Percentiles rank a stretch among this genome's conserved stretches.
phyloP scores from a whole-genome alignment of 2,888 invertebrate species.

The Aleiodes testaceus region DNA sequence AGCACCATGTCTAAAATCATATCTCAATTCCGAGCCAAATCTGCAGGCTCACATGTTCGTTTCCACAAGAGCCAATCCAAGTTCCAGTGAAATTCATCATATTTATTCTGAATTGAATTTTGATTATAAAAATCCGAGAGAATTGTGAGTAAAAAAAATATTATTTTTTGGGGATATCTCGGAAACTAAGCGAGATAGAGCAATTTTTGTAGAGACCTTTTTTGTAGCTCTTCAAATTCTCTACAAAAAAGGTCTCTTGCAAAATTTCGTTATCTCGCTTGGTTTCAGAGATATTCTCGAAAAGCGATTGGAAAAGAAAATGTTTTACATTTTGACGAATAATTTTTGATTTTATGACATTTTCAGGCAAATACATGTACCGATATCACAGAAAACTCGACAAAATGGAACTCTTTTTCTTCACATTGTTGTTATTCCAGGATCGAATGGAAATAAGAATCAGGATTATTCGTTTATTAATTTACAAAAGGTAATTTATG shows the following conservation, averaged over 20 bases:
- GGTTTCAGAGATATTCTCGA: no score
- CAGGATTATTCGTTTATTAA: constrained; percentile 76
- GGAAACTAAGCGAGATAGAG: no score
- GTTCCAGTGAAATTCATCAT: constrained; percentile 76
- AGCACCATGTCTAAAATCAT: constrained; percentile 81
- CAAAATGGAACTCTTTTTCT: constrained; percentile 90
- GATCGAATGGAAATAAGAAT: constrained; percentile 70
- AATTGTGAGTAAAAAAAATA: constrained; percentile 71
- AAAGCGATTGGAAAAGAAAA: no score
- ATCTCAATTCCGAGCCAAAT: constrained; percentile 79
- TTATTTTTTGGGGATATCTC: constrained; percentile 51
- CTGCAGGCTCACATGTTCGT: constrained; percentile 82
- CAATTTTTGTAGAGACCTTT: no score
- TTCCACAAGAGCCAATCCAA: constrained; percentile 78
- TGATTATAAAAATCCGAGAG: constrained; percentile 77
- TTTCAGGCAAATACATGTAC: constrained; percentile 79
- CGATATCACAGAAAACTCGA: constrained; percentile 83
- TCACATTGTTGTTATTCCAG: constrained; percentile 81
- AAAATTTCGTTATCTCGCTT: no score
- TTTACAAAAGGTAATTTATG: constrained; percentile 73
- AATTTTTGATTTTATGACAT: constrained; percentile 50
- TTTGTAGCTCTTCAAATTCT: no score
- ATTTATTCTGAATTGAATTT: constrained; percentile 79
- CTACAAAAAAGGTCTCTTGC: no score
- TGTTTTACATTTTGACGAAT: no score